These are phyloP conservation scores for Chrysomela aeneicollis DNA, from an alignment of 2,888 invertebrate species.

Conservation along the genomic window DNA sequence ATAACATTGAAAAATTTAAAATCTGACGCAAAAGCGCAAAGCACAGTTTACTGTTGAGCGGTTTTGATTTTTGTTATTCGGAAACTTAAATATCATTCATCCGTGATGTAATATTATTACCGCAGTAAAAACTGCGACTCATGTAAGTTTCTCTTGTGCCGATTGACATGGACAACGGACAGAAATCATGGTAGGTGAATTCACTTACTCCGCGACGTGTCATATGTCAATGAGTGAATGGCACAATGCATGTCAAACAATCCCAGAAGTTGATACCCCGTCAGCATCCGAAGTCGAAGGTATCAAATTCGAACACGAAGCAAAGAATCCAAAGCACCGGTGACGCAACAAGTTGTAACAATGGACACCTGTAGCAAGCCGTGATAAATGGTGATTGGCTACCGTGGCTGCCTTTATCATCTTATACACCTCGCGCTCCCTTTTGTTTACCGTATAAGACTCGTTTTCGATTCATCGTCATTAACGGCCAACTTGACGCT, in stretches of 20 bases:
- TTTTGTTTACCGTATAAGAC: conserved; percentile 28
- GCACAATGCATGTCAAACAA: conserved; percentile 3
- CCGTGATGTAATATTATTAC: no score
- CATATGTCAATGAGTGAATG: background rate
- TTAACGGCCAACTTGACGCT: conserved; percentile 15
- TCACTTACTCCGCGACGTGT: background rate
- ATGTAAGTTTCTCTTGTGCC: background rate
- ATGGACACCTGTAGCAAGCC: conserved; percentile 42
- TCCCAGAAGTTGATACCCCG: conserved; percentile 1
- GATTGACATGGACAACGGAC: background rate
- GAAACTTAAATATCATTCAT: no score
- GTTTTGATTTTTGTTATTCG: no score
- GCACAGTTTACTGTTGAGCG: no score
- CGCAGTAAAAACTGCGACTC: background rate
- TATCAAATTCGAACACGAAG: conserved; percentile 26
- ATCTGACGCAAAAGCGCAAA: no score
- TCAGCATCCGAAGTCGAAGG: conserved; percentile 4
- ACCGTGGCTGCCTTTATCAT: conserved; percentile 42
- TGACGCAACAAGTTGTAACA: conserved; percentile 40
- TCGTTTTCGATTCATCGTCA: conserved; percentile 17
- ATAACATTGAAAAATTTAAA: no score
- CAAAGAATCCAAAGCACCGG: conserved; percentile 26
- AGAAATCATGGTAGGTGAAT: background rate
- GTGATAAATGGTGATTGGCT: conserved; percentile 52
- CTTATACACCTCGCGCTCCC: conserved; percentile 24